Conservation (phyloP, 2,888 invertebrate species). For the Scaptomyza tumidula region DNA sequence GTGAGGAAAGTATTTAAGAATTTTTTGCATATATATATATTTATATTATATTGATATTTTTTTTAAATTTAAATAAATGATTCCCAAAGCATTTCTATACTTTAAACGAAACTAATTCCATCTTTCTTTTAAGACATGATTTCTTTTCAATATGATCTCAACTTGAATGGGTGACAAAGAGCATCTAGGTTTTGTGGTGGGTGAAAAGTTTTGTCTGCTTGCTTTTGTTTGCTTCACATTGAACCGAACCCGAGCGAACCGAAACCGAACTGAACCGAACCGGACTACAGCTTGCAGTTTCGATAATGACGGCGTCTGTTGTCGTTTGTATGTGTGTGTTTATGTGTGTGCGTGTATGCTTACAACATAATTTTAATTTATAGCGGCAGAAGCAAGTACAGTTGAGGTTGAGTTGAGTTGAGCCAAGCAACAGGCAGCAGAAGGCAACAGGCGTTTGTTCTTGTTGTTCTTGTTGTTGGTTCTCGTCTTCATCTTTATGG, state of each 20-base stretch:
- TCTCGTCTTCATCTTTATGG: constrained; percentile 22
- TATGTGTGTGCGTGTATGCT: constrained; percentile 48
- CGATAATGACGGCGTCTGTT: constrained; percentile 45
- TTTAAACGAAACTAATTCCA: too few species aligned
- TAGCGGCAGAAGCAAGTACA: constrained; percentile 70
- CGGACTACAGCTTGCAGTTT: constrained; percentile 29
- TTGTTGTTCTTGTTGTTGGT: background rate
- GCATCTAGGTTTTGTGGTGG: constrained; percentile 8
- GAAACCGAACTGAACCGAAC: constrained; percentile 33
- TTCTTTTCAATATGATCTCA: too few species aligned
- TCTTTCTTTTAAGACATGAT: too few species aligned
- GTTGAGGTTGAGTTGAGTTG: constrained; percentile 61
- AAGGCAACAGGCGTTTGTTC: constrained; percentile 49
- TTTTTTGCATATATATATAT: too few species aligned
- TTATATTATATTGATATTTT: too few species aligned
- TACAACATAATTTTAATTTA: constrained; percentile 79
- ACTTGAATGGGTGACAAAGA: too few species aligned
- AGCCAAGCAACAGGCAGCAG: constrained; percentile 22
- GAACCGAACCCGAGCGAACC: constrained; percentile 23
- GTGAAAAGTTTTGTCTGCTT: constrained; percentile 5
- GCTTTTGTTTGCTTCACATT: constrained; percentile 39
- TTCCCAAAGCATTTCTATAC: too few species aligned
- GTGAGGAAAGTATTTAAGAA: too few species aligned
- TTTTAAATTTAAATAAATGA: too few species aligned
- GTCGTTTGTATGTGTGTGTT: constrained; percentile 17